Base-by-base conservation (phyloP, 2,888 invertebrate genomes). In the Ormyrus labotus region DNA sequence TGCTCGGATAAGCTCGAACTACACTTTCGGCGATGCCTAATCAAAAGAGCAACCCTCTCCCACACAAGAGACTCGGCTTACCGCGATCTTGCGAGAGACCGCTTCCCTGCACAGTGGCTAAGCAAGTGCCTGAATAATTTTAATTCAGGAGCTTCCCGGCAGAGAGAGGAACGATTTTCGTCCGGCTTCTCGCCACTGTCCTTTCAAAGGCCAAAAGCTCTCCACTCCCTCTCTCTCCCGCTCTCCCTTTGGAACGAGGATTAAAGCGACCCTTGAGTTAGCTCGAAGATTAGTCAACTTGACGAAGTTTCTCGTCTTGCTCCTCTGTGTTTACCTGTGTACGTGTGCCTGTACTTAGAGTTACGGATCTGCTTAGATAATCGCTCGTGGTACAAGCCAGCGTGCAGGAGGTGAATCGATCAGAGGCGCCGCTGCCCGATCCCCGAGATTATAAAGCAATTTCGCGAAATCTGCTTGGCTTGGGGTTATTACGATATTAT, bases 391-490 rank as follows among this genome's bases (percentile, higher is more conserved):
- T 55, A 8, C 51, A 63, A 8, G 48, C 9, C 10, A 58, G 51
- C 6, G 47, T 8, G 50, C 19, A 45, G 5, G 19, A 34, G 19
- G 19, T 47, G 19, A 71, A 77, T 77, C 76, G 67, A 81, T 80
- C 72, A 70, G 47, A 10, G 58, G 50, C 58, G n/a, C 45, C 7
- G 67, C 34, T 9, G 10, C 55, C 63, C 60, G 57, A 68, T 64
- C 68, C 34, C 64, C 34, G 75, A 80, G 82, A 82, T 82, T 82
- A 82, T 80, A 78, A 80, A 80, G 80, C 78, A 78, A 82, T 82
- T 78, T 80, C 74, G 63, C 48, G 57, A 82, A 82, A 80, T 80
- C 80, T 80, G 82, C 74, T 80, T 73, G 70, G 78, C 78, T 72
- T 57, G 78, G 34, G 65, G 65, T 78, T 75, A 70, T 65, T 70